Conservation (phyloP, 2,113 vertebrate species). For the Muntiacus muntjak region DNA sequence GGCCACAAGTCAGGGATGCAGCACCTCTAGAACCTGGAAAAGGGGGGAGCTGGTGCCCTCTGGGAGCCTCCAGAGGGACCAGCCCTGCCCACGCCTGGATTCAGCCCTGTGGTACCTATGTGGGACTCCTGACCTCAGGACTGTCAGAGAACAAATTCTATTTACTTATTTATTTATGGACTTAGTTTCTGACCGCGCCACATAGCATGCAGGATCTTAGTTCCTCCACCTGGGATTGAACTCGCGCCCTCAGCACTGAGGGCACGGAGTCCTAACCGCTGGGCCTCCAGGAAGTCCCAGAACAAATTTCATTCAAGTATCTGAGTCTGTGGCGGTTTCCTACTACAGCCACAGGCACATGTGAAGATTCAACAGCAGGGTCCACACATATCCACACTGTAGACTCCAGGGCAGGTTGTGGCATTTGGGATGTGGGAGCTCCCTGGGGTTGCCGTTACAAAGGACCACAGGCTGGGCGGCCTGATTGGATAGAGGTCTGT, state of each 20-base stretch:
- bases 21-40: not conserved
- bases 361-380: not conserved
- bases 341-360: accelerated
- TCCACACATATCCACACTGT: not conserved
- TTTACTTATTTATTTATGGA: not conserved
- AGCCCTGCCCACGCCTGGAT: not conserved
- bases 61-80: not conserved
- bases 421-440: not conserved
- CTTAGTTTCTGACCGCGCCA: not conserved
- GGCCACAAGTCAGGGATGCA: accelerated
- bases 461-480: accelerated
- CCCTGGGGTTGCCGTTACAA: not conserved
- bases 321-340: accelerated
- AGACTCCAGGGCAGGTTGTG: not conserved
- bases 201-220: not conserved
- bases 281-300: not conserved
- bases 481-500: not conserved
- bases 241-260: no score
- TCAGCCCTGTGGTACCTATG: not conserved
- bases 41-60: accelerated
- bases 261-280: not conserved
- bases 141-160: not conserved
- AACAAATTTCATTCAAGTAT: not conserved
- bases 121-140: not conserved
- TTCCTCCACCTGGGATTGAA: not conserved